Evolutionary conservation across 2,113 vertebrate species (phyloP).

Genomic region (Erinaceus europaeus): DNA sequence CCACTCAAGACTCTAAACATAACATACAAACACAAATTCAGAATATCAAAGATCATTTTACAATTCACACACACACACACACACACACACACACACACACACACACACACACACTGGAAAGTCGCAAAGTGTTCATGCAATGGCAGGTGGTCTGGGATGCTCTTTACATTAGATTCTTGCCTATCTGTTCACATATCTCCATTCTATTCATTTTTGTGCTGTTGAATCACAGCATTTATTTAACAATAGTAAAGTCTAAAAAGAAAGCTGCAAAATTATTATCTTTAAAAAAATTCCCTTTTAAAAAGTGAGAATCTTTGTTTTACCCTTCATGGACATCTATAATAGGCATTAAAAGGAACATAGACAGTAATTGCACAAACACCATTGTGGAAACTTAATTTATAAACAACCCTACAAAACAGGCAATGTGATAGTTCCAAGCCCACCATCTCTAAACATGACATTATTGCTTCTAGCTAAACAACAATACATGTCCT

Average conservation of each 20-base stretch:
- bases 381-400: neutral
- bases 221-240: neutral
- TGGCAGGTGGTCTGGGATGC: neutral
- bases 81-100: no score
- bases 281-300: neutral
- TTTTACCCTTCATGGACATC: neutral
- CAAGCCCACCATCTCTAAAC: neutral
- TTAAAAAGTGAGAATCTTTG: neutral
- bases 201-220: neutral
- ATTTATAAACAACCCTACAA: neutral
- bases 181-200: neutral
- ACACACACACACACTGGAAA: no score
- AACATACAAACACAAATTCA: no score
- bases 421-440: neutral
- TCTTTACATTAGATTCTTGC: neutral
- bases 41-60: no score
- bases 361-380: neutral
- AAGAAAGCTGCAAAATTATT: neutral
- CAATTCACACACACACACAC: no score
- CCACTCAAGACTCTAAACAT: no score
- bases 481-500: neutral
- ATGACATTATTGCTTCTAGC: neutral
- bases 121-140: neutral
- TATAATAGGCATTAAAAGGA: neutral
- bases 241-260: neutral